Conservation (phyloP, 2,888 invertebrate genomes). For the Drosophila greeni region DNA sequence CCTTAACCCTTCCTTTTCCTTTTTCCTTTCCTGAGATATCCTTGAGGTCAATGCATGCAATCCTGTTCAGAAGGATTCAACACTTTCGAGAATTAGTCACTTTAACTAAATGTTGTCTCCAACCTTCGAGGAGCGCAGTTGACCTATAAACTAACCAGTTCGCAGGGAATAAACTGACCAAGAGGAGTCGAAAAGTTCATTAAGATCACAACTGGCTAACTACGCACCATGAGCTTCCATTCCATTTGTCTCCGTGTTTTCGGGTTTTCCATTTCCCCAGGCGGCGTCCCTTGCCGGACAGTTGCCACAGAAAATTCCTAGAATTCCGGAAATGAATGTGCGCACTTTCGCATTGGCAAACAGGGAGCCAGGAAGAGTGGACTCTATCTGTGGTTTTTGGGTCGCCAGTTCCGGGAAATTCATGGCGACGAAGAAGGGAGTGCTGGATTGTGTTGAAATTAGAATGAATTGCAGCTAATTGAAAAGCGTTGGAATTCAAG, state of each 20-base stretch:
- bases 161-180: no score
- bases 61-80: no score
- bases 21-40: no score
- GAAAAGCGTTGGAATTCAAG: slow-evolving; percentile 8
- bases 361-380: slow-evolving; percentile 2
- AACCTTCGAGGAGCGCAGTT: no score
- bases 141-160: no score
- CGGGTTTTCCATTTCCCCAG: not conserved
- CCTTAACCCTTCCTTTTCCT: no score
- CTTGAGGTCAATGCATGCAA: no score
- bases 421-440: slow-evolving; percentile 8
- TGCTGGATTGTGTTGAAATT: slow-evolving; percentile 11
- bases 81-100: no score
- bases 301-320: slow-evolving; percentile 19
- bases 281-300: slow-evolving; percentile 8
- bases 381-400: slow-evolving; percentile 16
- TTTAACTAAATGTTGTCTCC: no score
- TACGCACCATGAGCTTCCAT: not conserved
- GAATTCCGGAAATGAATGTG: slow-evolving; percentile 57
- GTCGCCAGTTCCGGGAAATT: slow-evolving; percentile 18
- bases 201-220: no score
- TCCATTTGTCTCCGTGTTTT: slow-evolving; percentile 21
- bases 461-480: slow-evolving; percentile 17
- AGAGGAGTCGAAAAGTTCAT: no score
- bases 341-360: slow-evolving; percentile 45